Evolutionary conservation across 2,888 invertebrate species (phyloP), one percentile per base, ranked within the genome.

Genomic region (Euzetes globulus): DNA sequence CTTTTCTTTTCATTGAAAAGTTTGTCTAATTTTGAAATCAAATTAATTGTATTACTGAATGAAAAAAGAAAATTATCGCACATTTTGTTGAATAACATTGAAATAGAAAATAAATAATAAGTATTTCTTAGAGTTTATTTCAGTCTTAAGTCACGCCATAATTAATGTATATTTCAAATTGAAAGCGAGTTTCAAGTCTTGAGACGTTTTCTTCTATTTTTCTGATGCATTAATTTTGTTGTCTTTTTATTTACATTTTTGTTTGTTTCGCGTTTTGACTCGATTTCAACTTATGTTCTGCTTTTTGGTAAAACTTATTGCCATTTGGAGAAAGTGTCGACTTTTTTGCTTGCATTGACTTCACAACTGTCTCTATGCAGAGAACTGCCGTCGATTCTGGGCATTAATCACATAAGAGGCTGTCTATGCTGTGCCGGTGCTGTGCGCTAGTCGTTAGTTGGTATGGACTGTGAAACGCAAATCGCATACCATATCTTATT

Each of bases 261-360:
- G n/a, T 55, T 55, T 19, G 19, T 19, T 29, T 60, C 19, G 19
- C 25, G 5, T 60, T 58, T 60, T 27, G 60, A 60, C 27, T 60
- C 60, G 19, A 60, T 27, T 60, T 41, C 41, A 41, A 13, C 41
- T 41, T 41, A 9, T 41, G 29, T 63, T 63, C 19, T 33, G 15
- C n/a, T 37, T 63, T 17, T 63, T 2, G 11, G 9, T 3, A 47
- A 55, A 55, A 55, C 55, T 55, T 27, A 63, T 63, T 29, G 63
- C 37, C 33, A 33, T 63, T 63, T 63, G 27, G 17, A 63, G 29
- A 33, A 63, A 63, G 63, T 63, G 63, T 27, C 27, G 63, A 63
- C 63, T 63, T 9, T n/a, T 63, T 55, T 55, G 55, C 55, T 55
- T 9, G 25, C n/a, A 19, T 50, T 27, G 25, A 27, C 63, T 63